Evolutionary conservation across 2,888 invertebrate species (phyloP).

Genomic region (Folsomia manolachei): DNA sequence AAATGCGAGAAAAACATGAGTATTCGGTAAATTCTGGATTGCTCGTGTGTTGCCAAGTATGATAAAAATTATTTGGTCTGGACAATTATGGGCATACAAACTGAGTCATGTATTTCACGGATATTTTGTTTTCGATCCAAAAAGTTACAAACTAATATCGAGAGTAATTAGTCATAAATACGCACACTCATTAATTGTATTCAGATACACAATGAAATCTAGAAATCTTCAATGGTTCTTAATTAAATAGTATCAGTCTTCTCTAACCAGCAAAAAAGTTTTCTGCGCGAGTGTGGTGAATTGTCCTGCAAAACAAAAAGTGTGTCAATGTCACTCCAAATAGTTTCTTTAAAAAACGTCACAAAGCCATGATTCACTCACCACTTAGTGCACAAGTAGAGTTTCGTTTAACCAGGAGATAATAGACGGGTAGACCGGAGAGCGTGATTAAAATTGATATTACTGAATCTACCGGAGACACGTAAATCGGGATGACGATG

Average conservation of each 20-base stretch:
- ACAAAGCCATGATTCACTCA: background rate
- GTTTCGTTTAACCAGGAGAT: slow-evolving; percentile 61
- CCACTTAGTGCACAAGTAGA: slow-evolving; percentile 1
- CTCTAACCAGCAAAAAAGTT: slow-evolving; percentile 31
- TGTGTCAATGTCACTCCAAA: background rate
- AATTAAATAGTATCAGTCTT: slow-evolving; percentile 24
- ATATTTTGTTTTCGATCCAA: too few species aligned
- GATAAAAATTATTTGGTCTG: too few species aligned
- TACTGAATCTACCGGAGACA: slow-evolving; percentile 73
- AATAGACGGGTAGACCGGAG: slow-evolving; percentile 79
- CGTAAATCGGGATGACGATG: slow-evolving; percentile 73
- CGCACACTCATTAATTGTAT: too few species aligned
- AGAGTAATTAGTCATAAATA: too few species aligned
- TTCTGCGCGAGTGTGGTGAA: slow-evolving; percentile 29
- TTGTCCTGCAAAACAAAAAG: slow-evolving; percentile 23
- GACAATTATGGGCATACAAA: too few species aligned
- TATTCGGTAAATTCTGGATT: too few species aligned
- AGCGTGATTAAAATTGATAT: slow-evolving; percentile 74
- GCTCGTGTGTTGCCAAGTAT: too few species aligned
- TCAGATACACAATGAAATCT: too few species aligned
- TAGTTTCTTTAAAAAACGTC: background rate
- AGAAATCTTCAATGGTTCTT: too few species aligned
- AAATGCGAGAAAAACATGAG: too few species aligned
- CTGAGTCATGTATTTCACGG: too few species aligned
- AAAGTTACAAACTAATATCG: too few species aligned